phyloP scores from a whole-genome alignment of 2,888 invertebrate genomes.

The Caprella mutica region DNA sequence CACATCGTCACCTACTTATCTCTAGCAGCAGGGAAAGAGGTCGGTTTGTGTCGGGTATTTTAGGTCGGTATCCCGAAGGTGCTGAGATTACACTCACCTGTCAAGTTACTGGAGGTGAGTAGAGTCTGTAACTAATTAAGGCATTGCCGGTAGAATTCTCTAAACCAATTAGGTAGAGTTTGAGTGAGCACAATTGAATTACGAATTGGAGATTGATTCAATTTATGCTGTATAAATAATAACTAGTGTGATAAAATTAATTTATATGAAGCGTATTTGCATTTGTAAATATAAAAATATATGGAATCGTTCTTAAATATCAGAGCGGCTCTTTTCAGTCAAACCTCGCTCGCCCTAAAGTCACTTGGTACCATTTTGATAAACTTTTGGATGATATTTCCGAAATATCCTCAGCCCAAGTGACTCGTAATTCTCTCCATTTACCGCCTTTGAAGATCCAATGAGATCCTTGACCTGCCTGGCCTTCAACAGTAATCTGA shows the following conservation, averaged over 20 bases:
- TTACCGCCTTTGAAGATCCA: conserved; percentile 27
- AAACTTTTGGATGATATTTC: conserved; percentile 28
- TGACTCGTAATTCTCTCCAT: conserved; percentile 22
- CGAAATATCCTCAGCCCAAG: conserved; percentile 22
- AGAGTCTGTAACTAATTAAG: no score
- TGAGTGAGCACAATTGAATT: no score
- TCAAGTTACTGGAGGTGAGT: conserved; percentile 16
- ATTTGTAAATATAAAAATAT: no score
- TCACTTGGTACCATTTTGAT: conserved; percentile 31
- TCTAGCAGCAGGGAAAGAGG: conserved; percentile 4
- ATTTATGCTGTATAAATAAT: no score
- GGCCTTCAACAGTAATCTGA: conserved; percentile 25
- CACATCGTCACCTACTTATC: conserved; percentile 15
- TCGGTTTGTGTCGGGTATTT: conserved; percentile 4
- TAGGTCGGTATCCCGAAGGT: conserved; percentile 10
- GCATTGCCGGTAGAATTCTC: no score
- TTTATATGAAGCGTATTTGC: no score
- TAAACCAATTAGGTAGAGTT: no score
- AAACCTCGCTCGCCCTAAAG: conserved; percentile 22
- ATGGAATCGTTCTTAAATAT: no score
- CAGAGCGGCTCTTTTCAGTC: no score
- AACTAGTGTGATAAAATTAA: no score
- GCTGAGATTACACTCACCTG: conserved; percentile 5
- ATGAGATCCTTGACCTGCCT: conserved; percentile 23
- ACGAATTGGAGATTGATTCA: no score